Percentiles rank a stretch among this genome's conserved stretches.
phyloP scores from a whole-genome alignment of 1,140 invertebrate genomes.

The Trichogramma pretiosum region DNA sequence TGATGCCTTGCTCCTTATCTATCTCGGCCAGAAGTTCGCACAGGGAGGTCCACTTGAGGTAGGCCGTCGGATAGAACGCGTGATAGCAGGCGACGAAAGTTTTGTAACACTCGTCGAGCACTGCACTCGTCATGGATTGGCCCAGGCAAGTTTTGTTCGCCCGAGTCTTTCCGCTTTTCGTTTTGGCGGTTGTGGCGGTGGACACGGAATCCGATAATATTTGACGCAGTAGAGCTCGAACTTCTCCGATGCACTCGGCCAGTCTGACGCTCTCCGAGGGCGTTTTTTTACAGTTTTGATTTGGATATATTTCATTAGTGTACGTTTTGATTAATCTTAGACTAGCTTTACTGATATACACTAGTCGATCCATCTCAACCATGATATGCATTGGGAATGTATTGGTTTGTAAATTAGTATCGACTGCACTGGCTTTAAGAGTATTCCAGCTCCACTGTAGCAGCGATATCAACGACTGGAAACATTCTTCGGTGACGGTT shows the following conservation, averaged over 20 bases:
- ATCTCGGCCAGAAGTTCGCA: slow-evolving; percentile 77
- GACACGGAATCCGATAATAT: slow-evolving; percentile 73
- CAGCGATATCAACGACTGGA: slow-evolving; percentile 72
- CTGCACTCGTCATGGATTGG: slow-evolving; percentile 53
- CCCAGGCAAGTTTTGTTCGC: slow-evolving; percentile 17
- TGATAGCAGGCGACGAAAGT: slow-evolving; percentile 90
- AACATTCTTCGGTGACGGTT: slow-evolving; percentile 70
- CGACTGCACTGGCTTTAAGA: slow-evolving; percentile 58
- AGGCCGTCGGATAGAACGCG: slow-evolving; percentile 90
- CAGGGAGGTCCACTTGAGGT: slow-evolving; percentile 84
- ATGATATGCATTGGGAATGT: slow-evolving; percentile 46
- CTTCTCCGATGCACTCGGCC: slow-evolving; percentile 79
- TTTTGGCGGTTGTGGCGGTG: slow-evolving; percentile 38
- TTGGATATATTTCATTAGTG: slow-evolving; percentile 83
- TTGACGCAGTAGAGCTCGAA: slow-evolving; percentile 68
- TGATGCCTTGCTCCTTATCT: slow-evolving; percentile 50
- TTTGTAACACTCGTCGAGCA: slow-evolving; percentile 81
- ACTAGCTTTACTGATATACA: slow-evolving; percentile 77
- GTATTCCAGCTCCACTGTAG: slow-evolving; percentile 76
- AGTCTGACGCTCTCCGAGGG: slow-evolving; percentile 64
- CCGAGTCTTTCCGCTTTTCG: slow-evolving; percentile 9
- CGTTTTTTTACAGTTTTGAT: slow-evolving; percentile 54
- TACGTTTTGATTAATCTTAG: slow-evolving; percentile 74
- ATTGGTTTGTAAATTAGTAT: slow-evolving; percentile 39
- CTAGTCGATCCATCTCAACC: slow-evolving; percentile 72